phyloP scores from a whole-genome alignment of 2,113 vertebrate genomes.

The Panurus biarmicus region DNA sequence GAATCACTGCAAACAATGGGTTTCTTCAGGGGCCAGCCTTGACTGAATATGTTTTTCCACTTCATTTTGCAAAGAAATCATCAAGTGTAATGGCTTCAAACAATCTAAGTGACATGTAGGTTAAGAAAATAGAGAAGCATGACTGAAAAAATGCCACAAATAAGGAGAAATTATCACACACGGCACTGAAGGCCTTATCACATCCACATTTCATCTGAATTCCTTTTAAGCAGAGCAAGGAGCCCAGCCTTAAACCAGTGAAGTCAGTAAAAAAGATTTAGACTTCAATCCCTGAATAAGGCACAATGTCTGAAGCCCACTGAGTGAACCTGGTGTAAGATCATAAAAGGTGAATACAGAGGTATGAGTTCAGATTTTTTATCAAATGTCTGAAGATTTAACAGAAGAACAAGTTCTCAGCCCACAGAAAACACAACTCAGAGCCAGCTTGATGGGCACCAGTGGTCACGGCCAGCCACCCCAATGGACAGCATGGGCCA shows the following conservation, averaged over 20 bases:
- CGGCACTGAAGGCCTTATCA: background rate
- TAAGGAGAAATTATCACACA: background rate
- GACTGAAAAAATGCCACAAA: background rate
- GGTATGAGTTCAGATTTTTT: background rate
- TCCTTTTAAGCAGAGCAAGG: background rate
- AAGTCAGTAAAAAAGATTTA: background rate
- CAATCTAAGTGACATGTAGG: background rate
- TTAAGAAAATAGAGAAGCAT: background rate
- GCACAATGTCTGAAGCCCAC: background rate
- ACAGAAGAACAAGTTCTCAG: background rate
- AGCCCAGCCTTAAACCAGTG: background rate
- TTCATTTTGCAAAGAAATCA: conserved; percentile 52
- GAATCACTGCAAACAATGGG: conserved; percentile 39
- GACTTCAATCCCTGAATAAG: background rate
- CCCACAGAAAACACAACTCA: fast-evolving
- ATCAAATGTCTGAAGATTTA: background rate
- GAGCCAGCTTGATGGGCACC: background rate
- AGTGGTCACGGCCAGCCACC: background rate
- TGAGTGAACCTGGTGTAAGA: background rate
- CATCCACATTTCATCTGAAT: background rate
- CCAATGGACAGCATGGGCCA: fast-evolving
- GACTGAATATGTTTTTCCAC: conserved; percentile 47
- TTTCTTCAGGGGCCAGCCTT: conserved; percentile 2
- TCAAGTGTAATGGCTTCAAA: conserved; percentile 35
- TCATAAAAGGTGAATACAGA: background rate